Base-by-base conservation (phyloP, 37 sponge, comb jelly and placozoan species). In the Spongilla lacustris region DNA sequence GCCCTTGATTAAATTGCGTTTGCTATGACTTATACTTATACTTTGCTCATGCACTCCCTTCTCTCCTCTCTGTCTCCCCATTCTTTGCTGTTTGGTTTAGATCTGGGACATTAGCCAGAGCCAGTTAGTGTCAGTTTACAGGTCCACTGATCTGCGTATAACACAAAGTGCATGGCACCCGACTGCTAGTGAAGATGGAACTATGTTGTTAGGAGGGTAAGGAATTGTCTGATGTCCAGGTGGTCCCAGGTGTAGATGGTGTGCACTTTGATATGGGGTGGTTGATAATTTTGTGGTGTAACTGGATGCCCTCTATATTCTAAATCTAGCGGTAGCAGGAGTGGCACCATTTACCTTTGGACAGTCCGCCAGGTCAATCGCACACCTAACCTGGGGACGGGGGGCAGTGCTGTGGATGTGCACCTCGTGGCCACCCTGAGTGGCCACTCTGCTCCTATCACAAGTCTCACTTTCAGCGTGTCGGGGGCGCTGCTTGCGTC, bases 131-230 rank as follows among this genome's bases (percentile, higher is more conserved):
- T 31, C 73, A 66, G 58, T 73, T 50, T 33, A 17, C 84, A 71
- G 68, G 35, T 76, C 80, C 80, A 23, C 36, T 68, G n/a, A 76
- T 22, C 78, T 71, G 38, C 50, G 33, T 85, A 70, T 72, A 32
- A 72, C 73, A 14, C 29, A 30, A 12, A 9, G 1, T 32, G 26
- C 66, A 26, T 89, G 89, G 89, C 84, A 89, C 50, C 50, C 84
- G 35, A 24, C 5, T 8, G 71, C 78, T 0, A 46, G 79, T 22
- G n/a, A 71, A 29, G 50, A 17, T 73, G 89, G 89, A 41, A 58
- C 31, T 22, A 87, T 87, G 84, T 66, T 91, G 25, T 79, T 91
- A 28, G 92, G 84, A 27, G 80, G 92, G 92, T 91, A 76, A 13
- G 74, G 29, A 31, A 1, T 4, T 0, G 58, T n/a, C n/a, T n/a